Evolutionary conservation across 2,888 invertebrate species (phyloP).

Genomic region (Schrankia costaestrigalis): DNA sequence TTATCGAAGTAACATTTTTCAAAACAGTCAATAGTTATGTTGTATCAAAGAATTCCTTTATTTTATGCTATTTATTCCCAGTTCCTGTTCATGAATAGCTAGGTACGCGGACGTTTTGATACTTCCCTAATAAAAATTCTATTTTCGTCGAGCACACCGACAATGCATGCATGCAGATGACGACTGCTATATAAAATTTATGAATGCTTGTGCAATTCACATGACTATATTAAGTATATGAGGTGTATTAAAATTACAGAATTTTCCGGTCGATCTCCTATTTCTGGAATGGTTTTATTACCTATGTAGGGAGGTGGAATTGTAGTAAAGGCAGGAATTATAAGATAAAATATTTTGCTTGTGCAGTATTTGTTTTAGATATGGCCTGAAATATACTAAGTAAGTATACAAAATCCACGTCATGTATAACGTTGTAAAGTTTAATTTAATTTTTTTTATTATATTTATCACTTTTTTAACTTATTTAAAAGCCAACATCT

Average conservation of each 20-base stretch:
- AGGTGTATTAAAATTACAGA: constrained; percentile 7
- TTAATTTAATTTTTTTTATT: too few relatives aligned
- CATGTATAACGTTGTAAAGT: too few relatives aligned
- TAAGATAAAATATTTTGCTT: too few relatives aligned
- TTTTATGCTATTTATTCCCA: constrained; percentile 35
- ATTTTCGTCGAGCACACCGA: constrained; percentile 22
- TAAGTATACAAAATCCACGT: too few relatives aligned
- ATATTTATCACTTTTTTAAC: too few relatives aligned
- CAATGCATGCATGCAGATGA: constrained; percentile 33
- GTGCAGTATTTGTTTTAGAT: too few relatives aligned
- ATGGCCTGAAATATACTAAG: too few relatives aligned
- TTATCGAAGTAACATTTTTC: too few relatives aligned
- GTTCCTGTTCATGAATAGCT: constrained; percentile 38
- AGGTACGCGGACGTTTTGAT: constrained; percentile 18
- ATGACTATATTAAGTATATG: constrained; percentile 8
- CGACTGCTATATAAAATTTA: constrained; percentile 23
- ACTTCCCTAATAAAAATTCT: constrained; percentile 30
- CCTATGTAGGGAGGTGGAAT: too few relatives aligned
- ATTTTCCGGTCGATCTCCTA: constrained; percentile 11
- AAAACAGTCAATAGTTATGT: constrained; percentile 8
- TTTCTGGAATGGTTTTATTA: too few relatives aligned
- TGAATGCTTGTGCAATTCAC: constrained; percentile 15
- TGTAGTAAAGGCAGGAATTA: too few relatives aligned
- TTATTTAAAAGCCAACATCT: too few relatives aligned
- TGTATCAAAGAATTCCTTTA: not conserved